Conservation (phyloP, 2,797 vertebrate species). For the Periparus ater region DNA sequence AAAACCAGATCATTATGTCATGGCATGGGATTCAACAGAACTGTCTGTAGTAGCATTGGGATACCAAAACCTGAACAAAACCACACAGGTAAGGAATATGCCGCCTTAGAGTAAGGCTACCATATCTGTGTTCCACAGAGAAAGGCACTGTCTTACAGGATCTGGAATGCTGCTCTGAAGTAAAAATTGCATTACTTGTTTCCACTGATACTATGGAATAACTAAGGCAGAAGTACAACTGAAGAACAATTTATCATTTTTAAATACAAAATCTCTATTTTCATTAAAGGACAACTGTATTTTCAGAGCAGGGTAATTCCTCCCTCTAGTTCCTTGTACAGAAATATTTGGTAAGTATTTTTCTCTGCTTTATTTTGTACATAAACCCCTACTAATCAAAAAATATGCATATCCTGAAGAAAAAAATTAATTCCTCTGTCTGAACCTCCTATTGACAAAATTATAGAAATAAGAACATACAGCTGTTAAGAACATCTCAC, state of each 20-base stretch:
- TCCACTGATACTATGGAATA: background rate
- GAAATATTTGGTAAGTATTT: background rate
- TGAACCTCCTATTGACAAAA: background rate
- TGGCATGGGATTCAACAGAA: background rate
- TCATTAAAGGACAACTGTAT: background rate
- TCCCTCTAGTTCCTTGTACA: background rate
- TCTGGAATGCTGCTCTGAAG: background rate
- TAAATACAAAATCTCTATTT: background rate
- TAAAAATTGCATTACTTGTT: background rate
- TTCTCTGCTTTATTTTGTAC: background rate
- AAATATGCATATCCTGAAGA: background rate
- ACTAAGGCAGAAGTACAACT: background rate
- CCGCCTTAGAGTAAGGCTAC: background rate
- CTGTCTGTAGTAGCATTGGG: background rate
- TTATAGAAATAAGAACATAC: background rate
- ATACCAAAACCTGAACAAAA: background rate
- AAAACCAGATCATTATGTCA: background rate
- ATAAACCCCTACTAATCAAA: background rate
- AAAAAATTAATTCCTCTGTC: background rate
- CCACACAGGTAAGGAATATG: background rate
- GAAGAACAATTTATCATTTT: background rate
- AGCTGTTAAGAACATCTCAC: background rate
- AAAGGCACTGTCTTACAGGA: background rate
- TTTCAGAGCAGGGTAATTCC: background rate
- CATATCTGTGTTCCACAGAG: background rate